Evolutionary conservation across 2,797 vertebrate species (phyloP).

Genomic region (Phaenicophaeus curvirostris): DNA sequence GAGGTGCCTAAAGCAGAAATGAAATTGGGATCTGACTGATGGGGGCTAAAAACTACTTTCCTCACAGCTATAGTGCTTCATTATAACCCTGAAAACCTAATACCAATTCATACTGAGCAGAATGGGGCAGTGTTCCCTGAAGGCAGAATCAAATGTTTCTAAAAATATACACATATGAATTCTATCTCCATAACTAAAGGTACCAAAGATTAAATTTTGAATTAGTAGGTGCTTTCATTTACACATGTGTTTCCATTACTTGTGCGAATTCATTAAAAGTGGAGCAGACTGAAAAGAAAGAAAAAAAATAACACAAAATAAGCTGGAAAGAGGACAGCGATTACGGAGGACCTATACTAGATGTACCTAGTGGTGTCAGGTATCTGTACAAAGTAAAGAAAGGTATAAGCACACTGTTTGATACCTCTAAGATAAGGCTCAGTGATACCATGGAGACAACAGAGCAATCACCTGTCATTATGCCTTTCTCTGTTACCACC

Average conservation of each 20-base stretch:
- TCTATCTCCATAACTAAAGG: neutral
- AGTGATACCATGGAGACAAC: conserved; percentile 47
- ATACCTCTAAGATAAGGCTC: conserved; percentile 4
- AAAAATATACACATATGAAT: neutral
- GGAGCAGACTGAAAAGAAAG: neutral
- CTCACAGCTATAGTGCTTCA: neutral
- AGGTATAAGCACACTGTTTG: neutral
- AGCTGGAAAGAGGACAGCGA: neutral
- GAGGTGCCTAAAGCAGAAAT: neutral
- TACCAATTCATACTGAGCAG: neutral
- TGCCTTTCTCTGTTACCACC: neutral
- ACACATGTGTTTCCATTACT: neutral
- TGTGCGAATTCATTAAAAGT: neutral
- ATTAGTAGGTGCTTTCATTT: neutral
- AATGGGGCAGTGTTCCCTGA: neutral
- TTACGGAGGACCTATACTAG: neutral
- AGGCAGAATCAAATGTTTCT: neutral
- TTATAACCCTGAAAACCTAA: neutral
- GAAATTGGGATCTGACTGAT: neutral
- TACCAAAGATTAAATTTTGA: neutral
- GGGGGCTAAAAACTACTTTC: neutral
- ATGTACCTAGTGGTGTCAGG: neutral
- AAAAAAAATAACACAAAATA: neutral
- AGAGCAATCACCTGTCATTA: conserved; percentile 16
- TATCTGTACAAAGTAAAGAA: neutral